Evolutionary conservation across 2,797 vertebrate species (phyloP).

Genomic region (Sylvia borin): DNA sequence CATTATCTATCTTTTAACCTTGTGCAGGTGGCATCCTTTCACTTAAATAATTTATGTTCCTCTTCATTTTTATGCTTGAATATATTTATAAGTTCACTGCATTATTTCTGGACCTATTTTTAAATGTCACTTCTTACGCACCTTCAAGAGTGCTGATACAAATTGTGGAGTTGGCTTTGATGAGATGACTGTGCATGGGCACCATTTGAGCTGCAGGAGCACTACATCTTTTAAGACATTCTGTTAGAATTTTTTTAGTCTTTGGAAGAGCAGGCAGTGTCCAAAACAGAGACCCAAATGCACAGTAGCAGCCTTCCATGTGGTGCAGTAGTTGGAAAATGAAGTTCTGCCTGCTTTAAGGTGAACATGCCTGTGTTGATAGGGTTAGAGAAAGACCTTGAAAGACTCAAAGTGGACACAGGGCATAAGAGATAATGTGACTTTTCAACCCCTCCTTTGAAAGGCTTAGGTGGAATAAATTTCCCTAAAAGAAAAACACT

Average conservation of each 20-base stretch:
- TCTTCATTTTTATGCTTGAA: conserved; percentile 38
- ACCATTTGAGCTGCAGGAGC: not conserved
- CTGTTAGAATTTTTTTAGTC: not conserved
- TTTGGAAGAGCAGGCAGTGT: not conserved
- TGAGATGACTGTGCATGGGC: not conserved
- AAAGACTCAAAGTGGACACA: not conserved
- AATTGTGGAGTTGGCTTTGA: not conserved
- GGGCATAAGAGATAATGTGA: not conserved
- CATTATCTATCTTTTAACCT: conserved; percentile 22
- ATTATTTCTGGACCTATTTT: conserved; percentile 48
- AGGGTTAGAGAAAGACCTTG: not conserved
- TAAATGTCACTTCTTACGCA: not conserved
- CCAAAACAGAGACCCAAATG: not conserved
- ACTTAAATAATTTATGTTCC: conserved; percentile 13
- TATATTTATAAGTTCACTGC: conserved; percentile 54
- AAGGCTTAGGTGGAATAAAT: not conserved
- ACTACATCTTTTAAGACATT: not conserved
- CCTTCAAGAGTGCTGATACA: not conserved
- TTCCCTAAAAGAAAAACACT: not conserved
- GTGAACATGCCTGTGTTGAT: not conserved
- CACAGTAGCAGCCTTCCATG: not conserved
- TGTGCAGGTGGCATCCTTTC: not conserved
- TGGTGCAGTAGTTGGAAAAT: not conserved
- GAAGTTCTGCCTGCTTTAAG: not conserved
- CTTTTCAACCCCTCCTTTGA: not conserved